These are phyloP conservation scores for Standfussiana lucernea DNA, from an alignment of 2,888 invertebrate genomes.

Conservation along the genomic window DNA sequence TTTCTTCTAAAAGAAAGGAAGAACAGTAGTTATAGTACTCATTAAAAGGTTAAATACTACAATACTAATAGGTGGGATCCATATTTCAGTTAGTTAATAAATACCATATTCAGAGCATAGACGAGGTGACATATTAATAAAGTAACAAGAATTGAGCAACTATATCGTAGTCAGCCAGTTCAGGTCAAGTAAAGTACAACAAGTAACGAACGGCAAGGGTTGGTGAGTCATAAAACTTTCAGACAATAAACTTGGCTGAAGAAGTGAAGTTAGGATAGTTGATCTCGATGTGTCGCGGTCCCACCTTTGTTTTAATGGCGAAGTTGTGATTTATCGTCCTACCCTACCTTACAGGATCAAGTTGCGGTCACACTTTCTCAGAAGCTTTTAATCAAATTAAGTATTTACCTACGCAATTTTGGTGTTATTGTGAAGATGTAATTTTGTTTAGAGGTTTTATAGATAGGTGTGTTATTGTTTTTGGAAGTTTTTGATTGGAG, in stretches of 20 bases:
- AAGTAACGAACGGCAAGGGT: conserved; percentile 74
- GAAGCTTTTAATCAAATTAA: conserved; percentile 81
- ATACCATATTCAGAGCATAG: background rate
- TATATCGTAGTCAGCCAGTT: conserved; percentile 40
- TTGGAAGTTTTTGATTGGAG: background rate
- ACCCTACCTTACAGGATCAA: conserved; percentile 66
- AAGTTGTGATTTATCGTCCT: conserved; percentile 87
- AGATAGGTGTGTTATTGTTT: conserved; percentile 2
- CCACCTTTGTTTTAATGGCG: conserved; percentile 82
- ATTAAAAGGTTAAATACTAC: no score
- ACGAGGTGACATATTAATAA: conserved; percentile 28
- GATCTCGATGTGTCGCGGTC: conserved; percentile 83
- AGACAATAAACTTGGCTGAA: conserved; percentile 82
- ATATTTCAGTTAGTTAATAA: background rate
- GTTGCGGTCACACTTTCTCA: conserved; percentile 76
- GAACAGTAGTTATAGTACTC: no score
- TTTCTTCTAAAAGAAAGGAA: no score
- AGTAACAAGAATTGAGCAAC: conserved; percentile 35
- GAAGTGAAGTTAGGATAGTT: conserved; percentile 82
- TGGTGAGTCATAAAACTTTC: conserved; percentile 81
- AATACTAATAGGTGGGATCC: no score
- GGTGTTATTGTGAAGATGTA: conserved; percentile 59
- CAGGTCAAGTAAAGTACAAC: conserved; percentile 57
- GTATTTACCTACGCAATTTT: conserved; percentile 70
- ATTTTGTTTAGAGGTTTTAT: conserved; percentile 37